phyloP scores from a whole-genome alignment of 2,113 vertebrate species.

The Psettodes erumei region DNA sequence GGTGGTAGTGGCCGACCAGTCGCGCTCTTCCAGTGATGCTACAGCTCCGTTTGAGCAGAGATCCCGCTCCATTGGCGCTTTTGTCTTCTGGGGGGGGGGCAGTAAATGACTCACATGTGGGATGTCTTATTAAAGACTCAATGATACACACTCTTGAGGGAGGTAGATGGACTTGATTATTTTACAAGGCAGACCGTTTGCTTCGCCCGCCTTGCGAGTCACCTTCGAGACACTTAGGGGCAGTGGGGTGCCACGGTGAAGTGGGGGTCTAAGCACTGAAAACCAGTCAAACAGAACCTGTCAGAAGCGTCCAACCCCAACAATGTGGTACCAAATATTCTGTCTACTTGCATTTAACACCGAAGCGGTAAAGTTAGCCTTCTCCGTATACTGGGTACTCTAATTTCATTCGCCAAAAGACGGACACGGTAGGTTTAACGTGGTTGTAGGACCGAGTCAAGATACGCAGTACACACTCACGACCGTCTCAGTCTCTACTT shows the following conservation, averaged over 20 bases:
- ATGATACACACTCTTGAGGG: constrained; percentile 43
- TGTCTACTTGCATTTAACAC: constrained; percentile 23
- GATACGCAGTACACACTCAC: constrained; percentile 1
- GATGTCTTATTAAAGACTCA: constrained; percentile 24
- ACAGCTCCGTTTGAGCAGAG: no score
- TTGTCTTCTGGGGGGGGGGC: neutral
- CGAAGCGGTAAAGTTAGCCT: constrained; percentile 14
- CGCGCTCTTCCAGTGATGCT: constrained; percentile 11
- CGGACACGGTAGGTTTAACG: constrained; percentile 5
- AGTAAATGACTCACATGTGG: neutral
- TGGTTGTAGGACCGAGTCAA: constrained; percentile 19
- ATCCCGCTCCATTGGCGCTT: no score
- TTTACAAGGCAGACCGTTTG: constrained; percentile 51
- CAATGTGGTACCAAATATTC: constrained; percentile 21
- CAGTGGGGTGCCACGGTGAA: constrained; percentile 15
- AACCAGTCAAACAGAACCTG: constrained; percentile 25
- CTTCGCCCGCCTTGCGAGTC: constrained; percentile 34
- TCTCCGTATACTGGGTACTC: neutral
- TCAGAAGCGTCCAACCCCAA: constrained; percentile 14
- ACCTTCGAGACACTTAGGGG: constrained; percentile 37
- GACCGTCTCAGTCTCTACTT: constrained; percentile 21
- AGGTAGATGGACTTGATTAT: constrained; percentile 66
- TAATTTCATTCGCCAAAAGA: constrained; percentile 6
- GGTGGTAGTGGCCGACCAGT: neutral
- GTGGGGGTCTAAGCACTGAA: constrained; percentile 25